Evolutionary conservation across 2,797 vertebrate species (phyloP).

Genomic region (Tangara arthus): DNA sequence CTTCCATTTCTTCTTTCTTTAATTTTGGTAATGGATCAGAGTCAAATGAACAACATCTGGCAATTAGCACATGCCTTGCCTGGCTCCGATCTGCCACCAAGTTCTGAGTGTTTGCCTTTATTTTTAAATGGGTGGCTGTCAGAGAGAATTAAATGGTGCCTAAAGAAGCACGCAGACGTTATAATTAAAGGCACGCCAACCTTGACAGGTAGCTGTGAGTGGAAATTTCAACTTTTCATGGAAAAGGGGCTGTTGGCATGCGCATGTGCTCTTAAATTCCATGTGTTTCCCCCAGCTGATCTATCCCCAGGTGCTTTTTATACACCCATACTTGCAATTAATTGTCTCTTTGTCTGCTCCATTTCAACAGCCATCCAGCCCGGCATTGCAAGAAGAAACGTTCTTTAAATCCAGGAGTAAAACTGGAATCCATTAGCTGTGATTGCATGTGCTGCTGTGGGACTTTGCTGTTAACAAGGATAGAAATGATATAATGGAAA

Average conservation of each 20-base stretch:
- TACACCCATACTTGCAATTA: constrained; percentile 44
- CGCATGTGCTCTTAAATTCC: background rate
- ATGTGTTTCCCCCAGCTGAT: constrained; percentile 37
- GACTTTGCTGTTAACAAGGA: constrained; percentile 33
- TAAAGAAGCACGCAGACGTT: constrained; percentile 69
- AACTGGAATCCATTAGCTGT: constrained; percentile 48
- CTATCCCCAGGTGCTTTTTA: constrained; percentile 54
- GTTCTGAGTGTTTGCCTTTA: constrained; percentile 76
- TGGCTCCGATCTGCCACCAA: constrained; percentile 66
- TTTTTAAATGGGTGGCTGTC: constrained; percentile 76
- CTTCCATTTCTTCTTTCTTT: constrained; percentile 25
- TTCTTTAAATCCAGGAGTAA: constrained; percentile 28
- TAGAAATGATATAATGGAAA: constrained; percentile 47
- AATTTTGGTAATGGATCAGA: constrained; percentile 67
- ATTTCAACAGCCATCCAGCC: constrained; percentile 31
- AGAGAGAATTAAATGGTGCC: constrained; percentile 72
- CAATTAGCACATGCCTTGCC: constrained; percentile 70
- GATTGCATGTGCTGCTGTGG: constrained; percentile 10
- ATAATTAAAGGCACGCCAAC: constrained; percentile 75
- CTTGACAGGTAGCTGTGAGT: constrained; percentile 70
- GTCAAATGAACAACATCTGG: constrained; percentile 71
- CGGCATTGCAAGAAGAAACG: background rate
- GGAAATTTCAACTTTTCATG: constrained; percentile 42
- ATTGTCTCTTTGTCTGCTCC: constrained; percentile 48
- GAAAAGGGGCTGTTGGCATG: background rate